phyloP scores from a whole-genome alignment of 2,797 vertebrate genomes.

The Cossypha polioptera region DNA sequence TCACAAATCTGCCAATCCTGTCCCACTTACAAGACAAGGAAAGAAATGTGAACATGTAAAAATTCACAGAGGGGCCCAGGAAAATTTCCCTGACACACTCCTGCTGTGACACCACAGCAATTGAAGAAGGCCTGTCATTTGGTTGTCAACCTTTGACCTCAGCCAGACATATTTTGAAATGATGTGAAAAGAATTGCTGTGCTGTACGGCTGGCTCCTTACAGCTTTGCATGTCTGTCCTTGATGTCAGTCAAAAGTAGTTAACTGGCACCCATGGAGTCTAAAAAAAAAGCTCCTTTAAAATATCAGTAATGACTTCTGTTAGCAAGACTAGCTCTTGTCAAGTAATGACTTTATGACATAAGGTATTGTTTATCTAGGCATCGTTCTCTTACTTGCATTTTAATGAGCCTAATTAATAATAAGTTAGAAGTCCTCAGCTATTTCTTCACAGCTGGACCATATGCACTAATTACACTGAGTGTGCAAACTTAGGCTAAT shows the following conservation, averaged over 20 bases:
- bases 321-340: slow-evolving; percentile 76
- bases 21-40: slow-evolving; percentile 73
- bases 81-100: slow-evolving; percentile 82
- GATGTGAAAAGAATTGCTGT: slow-evolving; percentile 79
- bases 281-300: slow-evolving; percentile 64
- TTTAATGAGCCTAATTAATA: slow-evolving; percentile 88
- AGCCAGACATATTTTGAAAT: slow-evolving; percentile 80
- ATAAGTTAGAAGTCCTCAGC: slow-evolving; percentile 81
- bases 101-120: slow-evolving; percentile 84
- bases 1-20: slow-evolving; percentile 78
- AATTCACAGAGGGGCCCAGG: slow-evolving; percentile 76
- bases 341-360: slow-evolving; percentile 83
- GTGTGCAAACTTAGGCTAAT: slow-evolving; percentile 76
- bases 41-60: slow-evolving; percentile 79
- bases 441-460: slow-evolving; percentile 85
- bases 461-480: slow-evolving; percentile 84
- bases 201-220: slow-evolving; percentile 70
- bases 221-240: slow-evolving; percentile 79
- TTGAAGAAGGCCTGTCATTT: slow-evolving; percentile 89
- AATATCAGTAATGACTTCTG: slow-evolving; percentile 77
- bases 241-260: slow-evolving; percentile 83
- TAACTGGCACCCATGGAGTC: slow-evolving; percentile 77
- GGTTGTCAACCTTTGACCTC: slow-evolving; percentile 88
- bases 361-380: slow-evolving; percentile 85
- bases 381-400: slow-evolving; percentile 82